These are phyloP conservation scores for Platerodrilus igneus DNA, from an alignment of 2,888 invertebrate genomes.

Conservation along the genomic window DNA sequence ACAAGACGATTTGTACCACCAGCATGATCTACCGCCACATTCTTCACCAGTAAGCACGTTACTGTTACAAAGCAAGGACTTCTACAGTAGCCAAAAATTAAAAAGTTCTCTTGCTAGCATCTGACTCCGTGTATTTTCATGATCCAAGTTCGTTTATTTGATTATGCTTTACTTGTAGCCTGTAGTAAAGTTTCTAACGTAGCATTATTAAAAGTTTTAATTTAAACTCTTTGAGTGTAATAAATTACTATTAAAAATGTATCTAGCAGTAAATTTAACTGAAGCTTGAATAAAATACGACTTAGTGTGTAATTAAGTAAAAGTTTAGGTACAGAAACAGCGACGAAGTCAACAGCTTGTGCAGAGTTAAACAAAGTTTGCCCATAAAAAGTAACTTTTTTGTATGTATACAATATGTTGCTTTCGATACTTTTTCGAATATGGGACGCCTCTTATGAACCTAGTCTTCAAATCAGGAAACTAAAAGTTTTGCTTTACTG, in stretches of 20 bases:
- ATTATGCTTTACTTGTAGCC: slow-evolving; percentile 15
- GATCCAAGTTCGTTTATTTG: slow-evolving; percentile 15
- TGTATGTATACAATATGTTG: slow-evolving; percentile 13
- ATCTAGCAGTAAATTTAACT: slow-evolving; percentile 8
- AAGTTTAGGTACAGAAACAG: slow-evolving; percentile 16
- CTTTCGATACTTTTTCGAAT: too few relatives aligned
- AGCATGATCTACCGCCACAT: too few relatives aligned
- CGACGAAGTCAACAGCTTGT: slow-evolving; percentile 15
- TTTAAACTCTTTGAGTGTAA: too few relatives aligned
- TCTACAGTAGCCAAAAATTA: too few relatives aligned
- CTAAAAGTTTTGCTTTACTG: too few relatives aligned
- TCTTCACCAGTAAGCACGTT: too few relatives aligned
- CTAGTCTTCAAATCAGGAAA: too few relatives aligned
- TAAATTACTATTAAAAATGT: slow-evolving; percentile 10
- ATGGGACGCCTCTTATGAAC: too few relatives aligned
- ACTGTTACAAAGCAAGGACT: too few relatives aligned
- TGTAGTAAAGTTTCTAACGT: slow-evolving; percentile 5
- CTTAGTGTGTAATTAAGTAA: slow-evolving; percentile 12
- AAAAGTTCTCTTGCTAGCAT: too few relatives aligned
- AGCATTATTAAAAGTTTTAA: slow-evolving; percentile 10
- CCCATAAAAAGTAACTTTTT: slow-evolving; percentile 17
- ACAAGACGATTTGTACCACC: too few relatives aligned
- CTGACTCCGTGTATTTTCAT: too few relatives aligned
- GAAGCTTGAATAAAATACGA: slow-evolving; percentile 8
- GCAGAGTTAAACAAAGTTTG: slow-evolving; percentile 17